These are phyloP conservation scores for Fopius arisanus DNA, from an alignment of 1,140 invertebrate species.

Conservation along the genomic window DNA sequence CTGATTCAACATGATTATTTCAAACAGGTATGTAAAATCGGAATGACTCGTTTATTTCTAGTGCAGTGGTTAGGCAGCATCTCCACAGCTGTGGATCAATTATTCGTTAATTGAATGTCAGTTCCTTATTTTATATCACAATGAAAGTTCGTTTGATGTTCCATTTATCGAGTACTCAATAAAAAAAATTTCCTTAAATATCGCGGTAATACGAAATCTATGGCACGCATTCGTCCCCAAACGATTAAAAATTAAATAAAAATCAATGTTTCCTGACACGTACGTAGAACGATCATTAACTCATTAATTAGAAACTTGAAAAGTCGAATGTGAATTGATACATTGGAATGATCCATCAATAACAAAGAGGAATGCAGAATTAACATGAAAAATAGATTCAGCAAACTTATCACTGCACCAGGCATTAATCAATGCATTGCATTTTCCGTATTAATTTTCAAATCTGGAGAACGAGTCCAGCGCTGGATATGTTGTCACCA, in stretches of 20 bases:
- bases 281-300: no score
- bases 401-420: no score
- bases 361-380: no score
- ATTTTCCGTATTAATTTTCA: slow-evolving; percentile 51
- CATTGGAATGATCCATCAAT: no score
- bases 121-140: slow-evolving; percentile 2
- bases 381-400: no score
- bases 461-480: slow-evolving; percentile 81
- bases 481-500: slow-evolving; percentile 89
- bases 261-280: no score
- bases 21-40: no score
- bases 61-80: not conserved
- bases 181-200: not conserved
- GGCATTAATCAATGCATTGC: no score
- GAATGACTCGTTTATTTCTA: not conserved
- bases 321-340: no score
- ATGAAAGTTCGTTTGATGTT: not conserved
- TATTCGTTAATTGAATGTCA: not conserved
- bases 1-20: no score
- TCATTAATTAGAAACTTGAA: no score
- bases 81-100: not conserved
- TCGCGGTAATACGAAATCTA: not conserved
- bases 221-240: not conserved
- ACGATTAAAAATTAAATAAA: not conserved
- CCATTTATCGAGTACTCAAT: not conserved